These are phyloP conservation scores for Neosilurus mollespiculum DNA, from an alignment of 2,797 vertebrate genomes.

Conservation along the genomic window DNA sequence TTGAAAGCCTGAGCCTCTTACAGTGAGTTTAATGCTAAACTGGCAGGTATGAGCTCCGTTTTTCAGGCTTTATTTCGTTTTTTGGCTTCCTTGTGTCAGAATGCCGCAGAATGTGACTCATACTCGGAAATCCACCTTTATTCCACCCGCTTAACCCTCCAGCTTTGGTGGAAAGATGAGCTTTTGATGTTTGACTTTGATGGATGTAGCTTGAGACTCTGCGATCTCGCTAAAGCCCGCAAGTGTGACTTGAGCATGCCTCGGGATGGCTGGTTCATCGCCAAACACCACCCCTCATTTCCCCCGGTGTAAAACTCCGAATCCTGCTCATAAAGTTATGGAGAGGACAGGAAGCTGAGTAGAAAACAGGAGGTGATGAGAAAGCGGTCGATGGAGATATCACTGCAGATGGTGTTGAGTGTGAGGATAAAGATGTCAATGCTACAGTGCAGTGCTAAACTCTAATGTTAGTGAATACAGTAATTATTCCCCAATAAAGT, in stretches of 20 bases:
- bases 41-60: not conserved
- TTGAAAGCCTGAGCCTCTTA: not conserved
- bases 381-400: not conserved
- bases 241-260: slow-evolving; percentile 29
- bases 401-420: slow-evolving; percentile 49
- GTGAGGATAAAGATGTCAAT: slow-evolving; percentile 26
- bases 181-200: slow-evolving; percentile 55
- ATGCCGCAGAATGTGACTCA: slow-evolving; percentile 24
- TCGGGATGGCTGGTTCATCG: slow-evolving; percentile 21
- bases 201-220: slow-evolving; percentile 47
- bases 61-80: not conserved
- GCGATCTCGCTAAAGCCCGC: slow-evolving; percentile 47
- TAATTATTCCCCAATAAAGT: too few species aligned
- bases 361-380: not conserved
- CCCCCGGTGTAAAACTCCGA: not conserved
- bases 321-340: not conserved
- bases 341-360: not conserved
- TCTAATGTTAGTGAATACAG: not conserved
- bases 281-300: slow-evolving; percentile 14
- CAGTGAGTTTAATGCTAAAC: not conserved
- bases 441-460: slow-evolving; percentile 25
- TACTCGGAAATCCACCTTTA: slow-evolving; percentile 31
- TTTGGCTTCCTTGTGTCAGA: not conserved
- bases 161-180: slow-evolving; percentile 22
- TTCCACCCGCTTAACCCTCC: slow-evolving; percentile 24